Evolutionary conservation across 2,797 vertebrate genomes (phyloP).

Genomic region (Liparis tanakae): DNA sequence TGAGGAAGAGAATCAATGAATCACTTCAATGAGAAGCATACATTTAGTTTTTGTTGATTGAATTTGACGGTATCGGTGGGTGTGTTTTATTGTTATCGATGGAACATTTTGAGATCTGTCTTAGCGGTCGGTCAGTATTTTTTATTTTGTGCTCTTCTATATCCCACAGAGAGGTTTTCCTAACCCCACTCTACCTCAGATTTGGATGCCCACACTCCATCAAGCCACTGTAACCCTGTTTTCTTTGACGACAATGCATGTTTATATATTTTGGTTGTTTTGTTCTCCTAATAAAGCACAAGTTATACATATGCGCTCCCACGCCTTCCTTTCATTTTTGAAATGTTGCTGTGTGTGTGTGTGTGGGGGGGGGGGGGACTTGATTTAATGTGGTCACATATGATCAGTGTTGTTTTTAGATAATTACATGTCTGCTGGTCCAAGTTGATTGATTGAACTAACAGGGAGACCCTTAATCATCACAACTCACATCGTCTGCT

Average conservation of each 20-base stretch:
- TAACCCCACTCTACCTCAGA: constrained; percentile 83
- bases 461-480: constrained; percentile 18
- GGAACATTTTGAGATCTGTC: constrained; percentile 72
- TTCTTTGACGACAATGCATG: constrained; percentile 81
- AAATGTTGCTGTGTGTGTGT: neutral
- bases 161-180: constrained; percentile 65
- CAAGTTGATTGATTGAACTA: neutral
- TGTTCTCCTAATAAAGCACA: constrained; percentile 86
- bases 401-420: constrained; percentile 18
- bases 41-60: constrained; percentile 59
- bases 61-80: constrained; percentile 65
- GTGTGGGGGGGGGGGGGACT: neutral
- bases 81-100: constrained; percentile 75
- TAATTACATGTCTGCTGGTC: constrained; percentile 28
- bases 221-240: constrained; percentile 74
- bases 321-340: constrained; percentile 24
- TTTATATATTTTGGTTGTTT: constrained; percentile 84
- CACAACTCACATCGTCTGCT: constrained; percentile 33
- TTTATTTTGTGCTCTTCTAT: constrained; percentile 64
- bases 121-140: constrained; percentile 67
- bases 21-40: constrained; percentile 37
- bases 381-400: neutral
- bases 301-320: constrained; percentile 54
- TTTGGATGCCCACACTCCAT: constrained; percentile 68
- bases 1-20: constrained; percentile 19